Evolutionary conservation across 2,113 vertebrate species (phyloP).

Genomic region (Pogona vitticeps): DNA sequence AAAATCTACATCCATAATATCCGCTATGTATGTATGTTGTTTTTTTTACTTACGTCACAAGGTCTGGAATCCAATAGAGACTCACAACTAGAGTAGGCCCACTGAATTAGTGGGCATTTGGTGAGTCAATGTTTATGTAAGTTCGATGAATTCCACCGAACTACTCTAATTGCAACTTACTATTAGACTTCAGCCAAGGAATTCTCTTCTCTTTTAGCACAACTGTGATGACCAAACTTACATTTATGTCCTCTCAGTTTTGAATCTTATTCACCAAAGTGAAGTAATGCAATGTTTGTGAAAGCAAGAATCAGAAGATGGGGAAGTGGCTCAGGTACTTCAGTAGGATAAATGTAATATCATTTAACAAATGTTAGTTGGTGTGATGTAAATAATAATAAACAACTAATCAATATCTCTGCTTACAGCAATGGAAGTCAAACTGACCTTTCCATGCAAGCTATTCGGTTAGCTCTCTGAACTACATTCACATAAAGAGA

Average conservation of each 20-base stretch:
- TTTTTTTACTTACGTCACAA: no score
- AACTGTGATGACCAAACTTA: background rate
- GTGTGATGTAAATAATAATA: background rate
- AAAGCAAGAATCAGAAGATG: background rate
- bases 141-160: no score
- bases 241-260: background rate
- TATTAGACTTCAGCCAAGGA: no score
- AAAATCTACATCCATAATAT: no score
- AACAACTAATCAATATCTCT: conserved; percentile 10
- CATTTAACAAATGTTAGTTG: background rate
- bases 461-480: conserved; percentile 21
- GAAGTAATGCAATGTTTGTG: background rate
- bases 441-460: background rate
- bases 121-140: no score
- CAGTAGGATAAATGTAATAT: background rate
- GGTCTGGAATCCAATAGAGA: no score
- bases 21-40: no score
- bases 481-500: conserved; percentile 9
- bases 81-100: no score
- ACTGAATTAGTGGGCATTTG: no score
- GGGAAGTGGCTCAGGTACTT: background rate
- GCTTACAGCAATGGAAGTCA: background rate
- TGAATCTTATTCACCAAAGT: background rate
- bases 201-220: background rate
- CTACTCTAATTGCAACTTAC: no score